Evolutionary conservation across 1,140 invertebrate genomes (phyloP), one percentile per base, ranked within the genome.

Genomic region (Heliothis subflexa): DNA sequence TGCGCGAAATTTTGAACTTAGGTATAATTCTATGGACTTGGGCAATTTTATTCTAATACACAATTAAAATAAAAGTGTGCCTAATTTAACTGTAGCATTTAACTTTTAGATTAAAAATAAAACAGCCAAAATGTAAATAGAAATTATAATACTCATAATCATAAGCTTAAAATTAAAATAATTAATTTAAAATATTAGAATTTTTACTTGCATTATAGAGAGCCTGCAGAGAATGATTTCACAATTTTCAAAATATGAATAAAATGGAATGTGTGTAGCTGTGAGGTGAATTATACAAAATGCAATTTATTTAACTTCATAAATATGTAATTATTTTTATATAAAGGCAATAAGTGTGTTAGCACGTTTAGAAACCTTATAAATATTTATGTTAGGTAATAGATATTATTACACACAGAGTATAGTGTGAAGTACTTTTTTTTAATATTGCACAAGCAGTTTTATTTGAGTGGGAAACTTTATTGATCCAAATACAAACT

Each of bases 111-210:
- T 40, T 40, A 45, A 57, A 62, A 54, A 54, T 64, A 64, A 50
- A 62, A 75, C 4, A 49, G 49, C 40, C 14, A 21, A 3, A 33
- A 18, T 54, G 5, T 54, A 55, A 55, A 55, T 66, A 66, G 14
- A 66, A 54, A 52, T 76, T 76, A 71, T 76, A 76, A 76, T 76
- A 76, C 62, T 76, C 74, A 76, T 66, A 76, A 66, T 76, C 74
- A 76, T 66, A 76, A 66, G 61, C 74, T 66, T 66, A 66, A 54
- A 75, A 75, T 45, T 75, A 45, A 70, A 70, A 59, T 18, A 70
- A 57, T 72, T 54, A 5, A 71, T 54, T 68, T 7, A 68, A 68
- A 49, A 49, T 12, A 50, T 50, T 49, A 50, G 4, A 62, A 40
- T 40, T 40, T 40, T 50, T 25, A 68, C 25, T n/a, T 50, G 3